These are phyloP conservation scores for Callyntrura sp. DNA, from an alignment of 2,888 invertebrate genomes.

Conservation along the genomic window DNA sequence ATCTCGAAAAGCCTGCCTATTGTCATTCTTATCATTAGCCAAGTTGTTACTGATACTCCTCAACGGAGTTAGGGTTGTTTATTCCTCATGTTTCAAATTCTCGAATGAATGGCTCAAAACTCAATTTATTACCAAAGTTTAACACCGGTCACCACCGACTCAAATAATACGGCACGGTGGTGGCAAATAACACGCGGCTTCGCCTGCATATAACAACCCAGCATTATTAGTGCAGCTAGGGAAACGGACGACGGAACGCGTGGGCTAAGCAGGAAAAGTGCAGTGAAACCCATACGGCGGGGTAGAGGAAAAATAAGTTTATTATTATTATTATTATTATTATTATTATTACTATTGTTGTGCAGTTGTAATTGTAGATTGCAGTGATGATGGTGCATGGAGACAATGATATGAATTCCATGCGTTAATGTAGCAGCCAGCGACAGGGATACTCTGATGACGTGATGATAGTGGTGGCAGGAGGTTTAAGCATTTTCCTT, in stretches of 20 bases:
- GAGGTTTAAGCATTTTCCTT: constrained; percentile 14
- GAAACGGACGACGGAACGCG: neutral
- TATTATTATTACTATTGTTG: constrained; percentile 16
- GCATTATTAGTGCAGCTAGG: neutral
- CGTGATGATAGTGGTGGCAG: neutral
- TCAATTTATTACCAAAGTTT: constrained; percentile 66
- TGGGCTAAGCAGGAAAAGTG: no score
- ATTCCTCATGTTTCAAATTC: constrained; percentile 8
- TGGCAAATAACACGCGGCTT: neutral
- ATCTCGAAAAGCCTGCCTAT: constrained; percentile 41
- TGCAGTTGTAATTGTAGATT: constrained; percentile 14
- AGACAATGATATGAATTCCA: constrained; percentile 36
- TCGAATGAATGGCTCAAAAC: constrained; percentile 59
- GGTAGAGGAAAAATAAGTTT: no score
- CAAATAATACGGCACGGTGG: neutral
- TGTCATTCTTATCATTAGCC: constrained; percentile 12
- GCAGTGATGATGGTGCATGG: neutral
- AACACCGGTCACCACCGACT: constrained; percentile 33
- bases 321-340: no score
- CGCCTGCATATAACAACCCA: neutral
- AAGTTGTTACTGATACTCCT: neutral
- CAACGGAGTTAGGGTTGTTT: constrained; percentile 17
- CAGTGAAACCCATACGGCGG: neutral
- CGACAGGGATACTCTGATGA: neutral
- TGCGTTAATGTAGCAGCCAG: neutral